Evolutionary conservation across 2,113 vertebrate species (phyloP).

Genomic region (Perccottus glenii): DNA sequence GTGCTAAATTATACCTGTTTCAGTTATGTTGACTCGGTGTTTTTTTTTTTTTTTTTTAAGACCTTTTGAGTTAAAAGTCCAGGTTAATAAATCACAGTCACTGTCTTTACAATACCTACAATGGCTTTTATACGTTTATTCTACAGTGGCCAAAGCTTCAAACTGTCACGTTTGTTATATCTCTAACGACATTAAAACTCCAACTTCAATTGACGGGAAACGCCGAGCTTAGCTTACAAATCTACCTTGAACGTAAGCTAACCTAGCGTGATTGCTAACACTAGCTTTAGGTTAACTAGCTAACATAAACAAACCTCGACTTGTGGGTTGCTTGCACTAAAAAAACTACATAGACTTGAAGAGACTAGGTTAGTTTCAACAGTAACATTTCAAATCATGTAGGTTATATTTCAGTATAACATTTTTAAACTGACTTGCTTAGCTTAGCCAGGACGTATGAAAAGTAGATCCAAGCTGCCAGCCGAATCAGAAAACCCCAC

Average conservation of each 20-base stretch:
- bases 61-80: too few species aligned
- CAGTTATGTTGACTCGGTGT: too few species aligned
- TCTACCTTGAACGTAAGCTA: slow-evolving; percentile 55
- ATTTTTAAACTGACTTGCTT: slow-evolving; percentile 33
- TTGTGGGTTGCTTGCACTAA: neutral
- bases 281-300: slow-evolving; percentile 53
- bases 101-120: too few species aligned
- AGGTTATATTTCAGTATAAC: neutral
- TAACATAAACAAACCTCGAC: slow-evolving; percentile 75
- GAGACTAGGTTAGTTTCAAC: neutral
- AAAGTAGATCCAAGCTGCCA: slow-evolving; percentile 75
- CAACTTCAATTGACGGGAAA: slow-evolving; percentile 2
- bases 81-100: too few species aligned
- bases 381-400: neutral
- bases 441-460: slow-evolving; percentile 65
- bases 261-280: slow-evolving; percentile 53
- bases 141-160: neutral
- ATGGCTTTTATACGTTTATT: neutral
- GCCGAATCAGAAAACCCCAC: slow-evolving; percentile 67
- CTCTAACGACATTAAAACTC: neutral
- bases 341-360: neutral
- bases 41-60: too few species aligned
- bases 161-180: neutral
- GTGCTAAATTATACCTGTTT: too few species aligned
- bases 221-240: slow-evolving; percentile 35